phyloP scores from a whole-genome alignment of 1,140 invertebrate genomes.

The Ips nitidus region DNA sequence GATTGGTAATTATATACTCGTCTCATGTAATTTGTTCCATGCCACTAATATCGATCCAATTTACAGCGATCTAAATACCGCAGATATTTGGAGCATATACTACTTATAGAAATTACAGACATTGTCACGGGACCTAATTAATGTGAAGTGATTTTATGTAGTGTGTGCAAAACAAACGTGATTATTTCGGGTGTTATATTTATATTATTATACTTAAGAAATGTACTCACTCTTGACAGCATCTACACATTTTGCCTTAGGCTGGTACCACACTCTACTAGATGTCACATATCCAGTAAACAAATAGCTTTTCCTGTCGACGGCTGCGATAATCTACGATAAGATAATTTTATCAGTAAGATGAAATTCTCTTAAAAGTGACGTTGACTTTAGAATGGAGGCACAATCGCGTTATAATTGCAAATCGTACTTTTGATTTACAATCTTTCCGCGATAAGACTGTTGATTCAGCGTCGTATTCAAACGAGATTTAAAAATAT shows the following conservation, averaged over 20 bases:
- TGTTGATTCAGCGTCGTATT: conserved; percentile 13
- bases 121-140: no score
- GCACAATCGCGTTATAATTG: neutral
- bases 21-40: no score
- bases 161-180: no score
- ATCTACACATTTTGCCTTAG: conserved; percentile 26
- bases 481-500: conserved; percentile 23
- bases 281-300: conserved; percentile 12
- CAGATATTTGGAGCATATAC: no score
- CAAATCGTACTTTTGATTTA: conserved; percentile 13
- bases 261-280: conserved; percentile 5
- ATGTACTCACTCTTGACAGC: conserved; percentile 27
- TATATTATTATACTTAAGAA: no score
- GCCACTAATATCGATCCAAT: no score
- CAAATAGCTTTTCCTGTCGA: neutral
- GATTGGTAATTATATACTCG: no score
- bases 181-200: no score
- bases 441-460: conserved; percentile 14
- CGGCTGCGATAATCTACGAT: conserved; percentile 19
- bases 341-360: conserved; percentile 15
- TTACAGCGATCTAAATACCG: no score
- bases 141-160: no score
- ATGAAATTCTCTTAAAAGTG: neutral
- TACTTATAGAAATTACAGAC: no score
- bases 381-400: neutral